These are phyloP conservation scores for Martes martes DNA, from an alignment of 2,113 vertebrate genomes.

Conservation along the genomic window DNA sequence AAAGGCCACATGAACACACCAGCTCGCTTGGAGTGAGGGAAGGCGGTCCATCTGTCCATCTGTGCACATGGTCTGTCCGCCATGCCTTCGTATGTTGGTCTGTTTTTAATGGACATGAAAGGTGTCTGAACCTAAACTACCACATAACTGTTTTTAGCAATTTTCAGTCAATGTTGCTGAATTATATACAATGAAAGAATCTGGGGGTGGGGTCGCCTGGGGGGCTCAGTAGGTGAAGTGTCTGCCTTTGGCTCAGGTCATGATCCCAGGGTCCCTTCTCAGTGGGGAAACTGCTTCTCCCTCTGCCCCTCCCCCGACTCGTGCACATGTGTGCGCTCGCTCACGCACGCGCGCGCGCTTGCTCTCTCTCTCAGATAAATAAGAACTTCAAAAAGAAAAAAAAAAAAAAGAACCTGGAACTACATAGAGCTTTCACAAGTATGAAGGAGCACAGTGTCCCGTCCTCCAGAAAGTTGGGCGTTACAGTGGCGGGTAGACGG, in stretches of 20 bases:
- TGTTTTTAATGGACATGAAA: background rate
- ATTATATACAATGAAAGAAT: background rate
- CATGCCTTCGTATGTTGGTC: background rate
- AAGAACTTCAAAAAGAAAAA: background rate
- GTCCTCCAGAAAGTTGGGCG: background rate
- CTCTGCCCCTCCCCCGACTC: background rate
- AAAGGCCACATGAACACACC: background rate
- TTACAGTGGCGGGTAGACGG: background rate
- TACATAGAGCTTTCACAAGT: background rate
- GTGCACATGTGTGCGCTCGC: accelerated
- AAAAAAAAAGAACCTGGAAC: background rate
- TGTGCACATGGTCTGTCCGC: background rate
- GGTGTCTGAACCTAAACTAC: background rate
- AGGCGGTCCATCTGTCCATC: background rate
- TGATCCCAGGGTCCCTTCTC: background rate
- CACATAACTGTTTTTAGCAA: background rate
- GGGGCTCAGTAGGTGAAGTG: background rate
- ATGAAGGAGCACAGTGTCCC: background rate
- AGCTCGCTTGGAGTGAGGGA: background rate
- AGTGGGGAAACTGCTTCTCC: background rate
- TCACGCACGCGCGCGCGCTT: accelerated
- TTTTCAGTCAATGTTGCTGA: background rate
- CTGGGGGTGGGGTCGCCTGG: too few species aligned
- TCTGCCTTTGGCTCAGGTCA: background rate
- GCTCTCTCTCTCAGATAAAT: background rate